Evolutionary conservation across 2,888 invertebrate genomes (phyloP), one percentile per base, ranked within the genome.

Genomic region (Spisula solida): DNA sequence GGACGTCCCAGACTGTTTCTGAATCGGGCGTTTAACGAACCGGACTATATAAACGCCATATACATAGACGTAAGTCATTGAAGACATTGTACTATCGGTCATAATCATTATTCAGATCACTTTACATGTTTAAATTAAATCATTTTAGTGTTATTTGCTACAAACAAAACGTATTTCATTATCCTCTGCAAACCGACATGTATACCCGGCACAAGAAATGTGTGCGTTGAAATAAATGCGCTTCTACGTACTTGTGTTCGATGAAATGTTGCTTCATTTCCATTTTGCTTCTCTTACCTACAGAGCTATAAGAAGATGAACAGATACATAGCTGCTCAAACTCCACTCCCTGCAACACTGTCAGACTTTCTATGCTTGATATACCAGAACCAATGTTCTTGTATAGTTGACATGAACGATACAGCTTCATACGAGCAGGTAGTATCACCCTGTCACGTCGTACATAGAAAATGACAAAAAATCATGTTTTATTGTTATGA

Each of bases 321-420:
- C 47, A 60, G 47, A 47, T 82, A 56, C 25, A 82, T 82, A 20
- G n/a, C 34, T 14, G 82, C 82, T 1, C 82, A 82, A 4, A 66
- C 82, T 1, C 82, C 82, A 6, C 34, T 66, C 31, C 82, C 82
- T 12, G 16, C 16, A 41, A 66, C 41, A 12, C 12, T 82, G n/a
- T 60, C 20, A 14, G 82, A 82, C 56, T 82, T 82, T 41, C 66
- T 82, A 12, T 82, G 66, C 2, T 31, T 82, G 66, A 20, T 82
- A 5, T 82, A 82, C 34, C 82, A 82, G 66, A 66, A 60, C 2
- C 16, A 34, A 20, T 82, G 66, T 56, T 14, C 66, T 6, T 82
- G 82, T 25, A 41, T 82, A 20, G 66, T 82, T n/a, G 60, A 47
- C 6, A 41, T 82, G 31, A 56, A 82, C 60, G 82, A 82, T 75